A percentile compares a stretch with the other conserved stretches of the same genome.
Evolutionary conservation across 2,888 invertebrate genomes (phyloP).

Genomic region (Saturnia japonica): DNA sequence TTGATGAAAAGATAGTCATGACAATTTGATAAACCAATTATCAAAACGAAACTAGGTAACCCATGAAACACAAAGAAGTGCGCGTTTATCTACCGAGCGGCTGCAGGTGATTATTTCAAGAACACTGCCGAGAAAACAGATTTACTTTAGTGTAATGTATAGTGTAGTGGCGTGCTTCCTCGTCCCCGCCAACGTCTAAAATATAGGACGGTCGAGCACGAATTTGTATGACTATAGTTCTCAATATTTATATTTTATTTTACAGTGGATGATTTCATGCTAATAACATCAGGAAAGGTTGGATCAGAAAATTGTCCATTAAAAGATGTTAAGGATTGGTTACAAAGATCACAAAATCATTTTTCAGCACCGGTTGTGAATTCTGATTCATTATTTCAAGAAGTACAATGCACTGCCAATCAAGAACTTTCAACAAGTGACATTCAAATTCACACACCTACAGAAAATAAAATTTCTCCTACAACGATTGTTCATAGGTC

Average conservation of each 20-base stretch:
- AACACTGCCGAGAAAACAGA: no score
- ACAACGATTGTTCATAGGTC: conserved; percentile 46
- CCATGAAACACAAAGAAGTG: no score
- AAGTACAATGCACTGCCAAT: conserved; percentile 33
- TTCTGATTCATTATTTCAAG: conserved; percentile 52
- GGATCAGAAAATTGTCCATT: conserved; percentile 49
- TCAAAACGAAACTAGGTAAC: no score
- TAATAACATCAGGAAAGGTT: conserved; percentile 41
- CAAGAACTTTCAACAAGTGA: conserved; percentile 53
- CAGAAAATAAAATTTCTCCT: conserved; percentile 43
- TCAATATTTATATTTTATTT: conserved; percentile 27
- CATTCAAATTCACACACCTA: conserved; percentile 55
- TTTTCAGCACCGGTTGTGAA: conserved; percentile 60
- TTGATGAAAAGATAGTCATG: no score
- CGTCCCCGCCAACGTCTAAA: no score
- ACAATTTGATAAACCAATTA: no score
- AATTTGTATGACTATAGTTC: no score
- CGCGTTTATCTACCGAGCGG: no score
- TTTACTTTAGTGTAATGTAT: no score
- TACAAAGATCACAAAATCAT: conserved; percentile 67
- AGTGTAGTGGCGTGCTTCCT: no score
- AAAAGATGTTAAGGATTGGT: conserved; percentile 69
- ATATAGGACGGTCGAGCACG: no score
- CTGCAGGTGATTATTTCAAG: no score
- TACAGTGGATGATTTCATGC: conserved; percentile 61